Evolutionary conservation across 2,888 invertebrate species (phyloP), one percentile per base, ranked within the genome.

Genomic region (Dolichopus griseipennis): DNA sequence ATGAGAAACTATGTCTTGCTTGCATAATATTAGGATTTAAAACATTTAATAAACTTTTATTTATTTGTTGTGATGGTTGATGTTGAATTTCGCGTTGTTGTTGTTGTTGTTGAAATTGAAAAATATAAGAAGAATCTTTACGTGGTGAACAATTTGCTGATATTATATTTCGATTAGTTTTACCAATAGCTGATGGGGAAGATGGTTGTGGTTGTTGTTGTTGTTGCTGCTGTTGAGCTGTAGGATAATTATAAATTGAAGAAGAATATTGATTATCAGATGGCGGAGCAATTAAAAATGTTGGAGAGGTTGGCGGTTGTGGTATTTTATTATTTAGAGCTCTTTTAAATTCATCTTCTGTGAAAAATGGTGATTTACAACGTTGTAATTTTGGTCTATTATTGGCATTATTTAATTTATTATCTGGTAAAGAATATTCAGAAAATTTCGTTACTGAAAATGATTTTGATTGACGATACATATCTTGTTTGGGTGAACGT

Each of bases 1-100:
- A 77, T 21, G 80, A 77, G 68, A 80, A 79, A 72, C 79, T 79
- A 67, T 79, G 81, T n/a, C 80, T 76, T 5, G 77, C 74, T 68
- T 77, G 78, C 21, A 79, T 71, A 37, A 77, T 70, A 69, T 76
- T 75, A 4, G 76, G 73, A 73, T 76, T 77, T 33, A 73, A 73
- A 3, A 78, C 78, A 69, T 75, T 76, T 43, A 79, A 71, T 67
- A 73, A 74, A 22, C 73, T 75, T 64, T 71, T 73, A 67, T 74
- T 75, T 43, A 70, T 72, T 61, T 71, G 72, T 20, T 67, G 67
- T 10, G 65, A 66, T 41, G 68, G 69, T 43, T 66, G 70, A 21
- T 65, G 66, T 20, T n/a, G 62, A 4, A 18, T 15, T 15, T 66
- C 68, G 7, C 37, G 63, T 41, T 64, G 65, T 64, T 21, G 65